Conservation (phyloP, 2,888 invertebrate species). For the Deroplatys truncata region DNA sequence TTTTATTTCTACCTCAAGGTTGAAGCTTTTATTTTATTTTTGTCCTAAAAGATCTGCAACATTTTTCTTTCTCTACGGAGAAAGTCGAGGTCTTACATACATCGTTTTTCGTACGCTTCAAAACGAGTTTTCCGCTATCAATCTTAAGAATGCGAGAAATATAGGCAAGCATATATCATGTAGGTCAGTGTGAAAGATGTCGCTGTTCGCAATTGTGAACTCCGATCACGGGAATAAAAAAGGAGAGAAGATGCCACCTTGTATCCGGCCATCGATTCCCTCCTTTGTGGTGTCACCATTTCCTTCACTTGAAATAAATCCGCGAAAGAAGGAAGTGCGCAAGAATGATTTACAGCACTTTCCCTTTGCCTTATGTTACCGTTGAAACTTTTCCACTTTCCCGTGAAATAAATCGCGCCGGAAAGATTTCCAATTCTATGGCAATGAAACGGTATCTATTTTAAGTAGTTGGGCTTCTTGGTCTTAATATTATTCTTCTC, state of each 20-base stretch:
- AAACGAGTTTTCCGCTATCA: background rate
- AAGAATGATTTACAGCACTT: background rate
- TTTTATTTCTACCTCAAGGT: background rate
- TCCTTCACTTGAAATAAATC: background rate
- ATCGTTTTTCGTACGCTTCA: background rate
- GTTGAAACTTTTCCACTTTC: background rate
- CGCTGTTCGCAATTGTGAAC: background rate
- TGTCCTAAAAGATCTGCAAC: background rate
- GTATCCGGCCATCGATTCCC: background rate
- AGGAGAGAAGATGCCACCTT: background rate
- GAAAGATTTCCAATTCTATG: background rate
- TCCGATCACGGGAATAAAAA: background rate
- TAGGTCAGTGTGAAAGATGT: background rate
- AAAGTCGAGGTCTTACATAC: background rate
- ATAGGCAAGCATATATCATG: background rate
- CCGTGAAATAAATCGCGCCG: background rate
- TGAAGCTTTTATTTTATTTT: background rate
- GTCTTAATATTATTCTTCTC: no score
- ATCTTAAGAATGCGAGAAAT: background rate
- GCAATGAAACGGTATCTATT: background rate
- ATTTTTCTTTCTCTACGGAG: background rate
- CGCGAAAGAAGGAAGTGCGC: background rate
- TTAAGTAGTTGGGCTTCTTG: background rate
- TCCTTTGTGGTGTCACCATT: background rate
- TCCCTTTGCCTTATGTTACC: background rate